Base-by-base conservation (phyloP, 2,888 invertebrate genomes). In the Baccha elongata region DNA sequence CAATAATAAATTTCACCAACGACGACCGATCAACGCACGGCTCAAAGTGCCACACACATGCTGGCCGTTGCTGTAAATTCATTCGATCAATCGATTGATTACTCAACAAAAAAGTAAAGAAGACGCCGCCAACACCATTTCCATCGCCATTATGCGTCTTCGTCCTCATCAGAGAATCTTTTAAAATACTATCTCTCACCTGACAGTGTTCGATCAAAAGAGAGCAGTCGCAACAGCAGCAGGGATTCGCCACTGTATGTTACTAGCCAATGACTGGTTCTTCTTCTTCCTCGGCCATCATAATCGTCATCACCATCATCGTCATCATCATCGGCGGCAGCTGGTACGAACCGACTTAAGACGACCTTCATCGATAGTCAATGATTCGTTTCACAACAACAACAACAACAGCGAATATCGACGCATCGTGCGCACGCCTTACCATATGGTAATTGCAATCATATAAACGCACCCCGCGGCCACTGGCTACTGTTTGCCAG, bases 371-470 rank as follows among this genome's bases (percentile, higher is more conserved):
- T 60, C 64, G 73, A 60, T 67, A 73, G 44, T 26, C 67, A 11
- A 48, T 3, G 5, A 15, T 13, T 15, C 10, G 55, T 29, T 26
- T 13, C 10, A 35, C 8, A 35, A 13, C 29, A 0, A 11, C 13
- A 55, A 17, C 50, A 50, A 2, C 52, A 44, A 32, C 35, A 42
- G 40, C 44, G 26, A 40, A 46, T 23, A 60, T 37, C 46, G 67
- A 80, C 80, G 76, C 73, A 75, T 35, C 69, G 60, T 52, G 37
- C 58, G 58, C 68, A 78, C 68, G 69, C 73, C 65, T 74, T 65
- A 74, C 79, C 84, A 84, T 84, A 84, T 84, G 84, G 84, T 84
- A 84, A 84, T 84, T 84, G 84, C 79, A 84, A 84, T 79, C 79
- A 74, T 84, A 84, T 84, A 84, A 84, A 79, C 79, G 84, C 84